Evolutionary conservation across 2,888 invertebrate genomes (phyloP), one percentile per base, ranked within the genome.

Genomic region (Hecatera dysodea): DNA sequence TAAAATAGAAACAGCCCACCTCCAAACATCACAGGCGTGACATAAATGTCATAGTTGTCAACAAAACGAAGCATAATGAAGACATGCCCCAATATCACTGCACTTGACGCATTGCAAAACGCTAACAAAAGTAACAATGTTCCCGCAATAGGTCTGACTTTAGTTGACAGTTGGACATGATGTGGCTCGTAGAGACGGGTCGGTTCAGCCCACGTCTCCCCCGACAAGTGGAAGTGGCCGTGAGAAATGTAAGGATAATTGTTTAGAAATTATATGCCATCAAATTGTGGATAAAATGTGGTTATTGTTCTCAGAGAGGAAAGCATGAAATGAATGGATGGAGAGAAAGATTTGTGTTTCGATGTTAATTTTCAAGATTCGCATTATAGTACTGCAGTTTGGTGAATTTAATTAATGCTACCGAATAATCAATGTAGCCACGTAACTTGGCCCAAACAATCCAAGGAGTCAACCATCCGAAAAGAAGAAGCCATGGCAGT

Each of bases 121-220:
- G 59, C 78, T 56, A 60, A 65, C 70, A 61, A 84, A 75, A 75
- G 63, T 39, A 70, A 71, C 78, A 75, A 74, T 66, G 70, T 76
- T 78, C 68, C 76, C 68, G 82, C 87, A 87, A 87, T 85, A 78
- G 85, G 67, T 83, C 84, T 83, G 80, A 66, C 72, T 76, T 64
- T 68, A 78, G 82, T 87, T 90, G 93, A 92, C 92, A 92, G 91
- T 79, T 79, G 72, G 86, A 91, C 93, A 93, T 86, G 90, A 91
- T 90, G 88, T 88, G 88, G 84, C 89, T 86, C 78, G 88, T 81
- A 85, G 83, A 90, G 93, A 93, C 93, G 93, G 90, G 90, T 86
- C 90, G 69, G 86, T 73, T 82, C 72, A 82, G 67, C 88, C 89
- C 87, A 88, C 88, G 87, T 87, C 85, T 81, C 63, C 56, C 55